A percentile compares a stretch with the other conserved stretches of the same genome.
phyloP scores from a whole-genome alignment of 2,113 vertebrate species.

The Arizona elegans region DNA sequence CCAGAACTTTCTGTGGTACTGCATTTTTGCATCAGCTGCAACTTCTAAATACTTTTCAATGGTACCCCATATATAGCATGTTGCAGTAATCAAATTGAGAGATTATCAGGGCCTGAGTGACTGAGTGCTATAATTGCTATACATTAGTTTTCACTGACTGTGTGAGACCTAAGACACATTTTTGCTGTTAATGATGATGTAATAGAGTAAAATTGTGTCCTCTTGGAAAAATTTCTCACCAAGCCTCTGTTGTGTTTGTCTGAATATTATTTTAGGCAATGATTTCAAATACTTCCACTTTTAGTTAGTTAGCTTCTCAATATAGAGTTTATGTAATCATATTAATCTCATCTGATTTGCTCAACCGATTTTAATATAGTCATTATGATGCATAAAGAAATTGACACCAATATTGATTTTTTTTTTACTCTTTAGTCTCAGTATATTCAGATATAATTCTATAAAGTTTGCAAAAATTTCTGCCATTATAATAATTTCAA shows the following conservation, averaged over 20 bases:
- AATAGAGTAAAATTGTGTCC: background rate
- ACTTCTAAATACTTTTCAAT: background rate
- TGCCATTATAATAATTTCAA: background rate
- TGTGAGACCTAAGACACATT: background rate
- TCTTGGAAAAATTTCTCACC: background rate
- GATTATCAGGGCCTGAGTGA: background rate
- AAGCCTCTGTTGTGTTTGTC: background rate
- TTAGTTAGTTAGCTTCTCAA: background rate
- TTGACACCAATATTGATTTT: background rate
- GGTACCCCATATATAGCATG: background rate
- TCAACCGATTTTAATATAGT: background rate
- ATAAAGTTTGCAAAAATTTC: background rate
- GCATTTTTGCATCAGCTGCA: background rate
- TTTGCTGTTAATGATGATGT: background rate
- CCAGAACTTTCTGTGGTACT: background rate
- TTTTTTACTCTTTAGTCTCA: background rate
- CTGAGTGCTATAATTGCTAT: background rate
- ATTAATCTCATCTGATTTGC: background rate
- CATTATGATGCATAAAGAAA: background rate
- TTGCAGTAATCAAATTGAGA: background rate
- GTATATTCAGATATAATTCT: background rate
- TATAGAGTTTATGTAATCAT: background rate
- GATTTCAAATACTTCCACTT: background rate
- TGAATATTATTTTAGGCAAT: background rate
- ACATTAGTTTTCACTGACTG: background rate